Evolutionary conservation across 2,113 vertebrate genomes (phyloP), one percentile per base, ranked within the genome.

Genomic region (Porphyrio hochstetteri): DNA sequence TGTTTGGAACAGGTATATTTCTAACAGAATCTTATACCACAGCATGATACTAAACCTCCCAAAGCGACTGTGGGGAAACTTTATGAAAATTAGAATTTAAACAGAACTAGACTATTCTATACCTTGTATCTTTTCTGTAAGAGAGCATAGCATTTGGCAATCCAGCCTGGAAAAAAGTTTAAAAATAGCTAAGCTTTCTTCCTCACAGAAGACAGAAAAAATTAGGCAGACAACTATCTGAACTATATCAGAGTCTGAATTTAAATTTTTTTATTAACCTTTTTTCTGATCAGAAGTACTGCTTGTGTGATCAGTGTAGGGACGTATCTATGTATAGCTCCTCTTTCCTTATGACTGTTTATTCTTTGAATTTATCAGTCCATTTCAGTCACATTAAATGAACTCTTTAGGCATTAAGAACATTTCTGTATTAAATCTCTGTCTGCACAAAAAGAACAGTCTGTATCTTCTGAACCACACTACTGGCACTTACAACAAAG

Each of bases 341-440:
- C 29, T 59, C 94, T 77, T 78, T 23, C 11, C 10, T 89, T 71
- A 16, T 36, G 72, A 56, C 29, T 69, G 5, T 57, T 78, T 82
- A 46, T 92, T 74, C 46, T 86, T 95, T 74, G 21, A 84, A 65
- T 46, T n/a, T 59, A 10, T 55, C 1, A 6, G 7, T 81, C 68
- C 10, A 50, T 86, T 89, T 95, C 31, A 74, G 28, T 36, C 55
- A n/a, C 25, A 86, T 36, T 81, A 78, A 82, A 67, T 36, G 75
- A 94, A 63, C 5, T 65, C 6, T 38, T 67, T 13, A 63, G 17
- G 14, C 21, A 52, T 50, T 70, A 63, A 63, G 24, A 89, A 86
- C 52, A 94, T 67, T 86, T 92, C 44, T 77, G 56, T 52, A 71
- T 70, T 70, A 67, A 65, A 78, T 36, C 57, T 91, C 77, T 84